Conservation (phyloP, 2,113 vertebrate genomes). For the Cheirogaleus medius region DNA sequence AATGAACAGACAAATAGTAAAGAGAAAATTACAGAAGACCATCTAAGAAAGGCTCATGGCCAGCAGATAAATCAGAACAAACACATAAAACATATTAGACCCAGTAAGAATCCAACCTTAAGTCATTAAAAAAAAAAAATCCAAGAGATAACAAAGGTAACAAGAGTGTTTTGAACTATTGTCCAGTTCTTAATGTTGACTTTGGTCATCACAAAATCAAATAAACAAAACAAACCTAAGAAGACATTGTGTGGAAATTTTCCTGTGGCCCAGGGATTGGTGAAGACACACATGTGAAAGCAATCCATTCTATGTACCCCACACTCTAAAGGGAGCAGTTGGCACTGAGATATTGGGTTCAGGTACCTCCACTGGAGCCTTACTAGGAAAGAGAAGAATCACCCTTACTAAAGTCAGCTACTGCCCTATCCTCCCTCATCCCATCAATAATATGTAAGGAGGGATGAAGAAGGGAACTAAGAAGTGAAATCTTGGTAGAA, state of each 20-base stretch:
- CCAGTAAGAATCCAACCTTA: neutral
- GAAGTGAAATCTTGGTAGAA: neutral
- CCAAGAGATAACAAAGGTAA: neutral
- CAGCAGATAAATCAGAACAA: neutral
- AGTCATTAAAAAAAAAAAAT: neutral
- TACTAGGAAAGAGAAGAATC: neutral
- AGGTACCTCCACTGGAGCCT: neutral
- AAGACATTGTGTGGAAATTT: neutral
- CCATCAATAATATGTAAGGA: neutral
- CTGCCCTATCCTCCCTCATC: neutral
- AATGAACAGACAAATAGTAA: neutral
- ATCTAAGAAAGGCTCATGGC: neutral
- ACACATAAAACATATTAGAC: neutral
- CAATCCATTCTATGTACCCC: neutral
- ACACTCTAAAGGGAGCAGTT: neutral
- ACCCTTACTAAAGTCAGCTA: neutral
- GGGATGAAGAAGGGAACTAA: neutral
- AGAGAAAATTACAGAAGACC: neutral
- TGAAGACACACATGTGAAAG: neutral
- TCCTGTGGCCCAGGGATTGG: neutral
- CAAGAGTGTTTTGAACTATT: neutral
- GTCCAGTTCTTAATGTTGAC: neutral
- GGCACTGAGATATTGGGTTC: neutral
- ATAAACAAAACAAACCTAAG: neutral
- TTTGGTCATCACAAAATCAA: conserved; percentile 17